Conservation (phyloP, 1,140 invertebrate genomes). For the Caenorhabditis inopinata region DNA sequence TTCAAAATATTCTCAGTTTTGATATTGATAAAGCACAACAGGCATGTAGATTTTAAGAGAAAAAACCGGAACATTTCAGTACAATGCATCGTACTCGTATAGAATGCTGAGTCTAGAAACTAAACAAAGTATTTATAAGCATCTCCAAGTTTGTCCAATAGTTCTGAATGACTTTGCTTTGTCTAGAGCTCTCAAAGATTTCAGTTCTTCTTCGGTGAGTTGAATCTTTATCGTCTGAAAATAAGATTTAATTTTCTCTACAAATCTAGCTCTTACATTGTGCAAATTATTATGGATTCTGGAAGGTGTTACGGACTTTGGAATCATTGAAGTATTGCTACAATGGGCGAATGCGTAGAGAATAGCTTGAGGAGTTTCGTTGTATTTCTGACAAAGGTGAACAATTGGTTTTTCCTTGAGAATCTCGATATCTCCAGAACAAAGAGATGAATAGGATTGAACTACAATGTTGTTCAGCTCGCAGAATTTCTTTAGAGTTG, state of each 20-base stretch:
- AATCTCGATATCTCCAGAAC: slow-evolving; percentile 53
- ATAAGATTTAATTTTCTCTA: neutral
- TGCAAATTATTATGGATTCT: slow-evolving; percentile 56
- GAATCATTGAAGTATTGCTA: slow-evolving; percentile 56
- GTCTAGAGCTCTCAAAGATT: slow-evolving; percentile 13
- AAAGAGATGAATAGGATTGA: slow-evolving; percentile 59
- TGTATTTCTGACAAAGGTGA: slow-evolving; percentile 49
- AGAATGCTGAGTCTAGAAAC: no score
- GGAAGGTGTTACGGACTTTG: slow-evolving; percentile 57
- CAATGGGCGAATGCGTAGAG: slow-evolving; percentile 56
- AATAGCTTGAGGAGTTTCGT: slow-evolving; percentile 50
- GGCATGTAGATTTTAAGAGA: no score
- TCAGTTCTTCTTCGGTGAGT: slow-evolving; percentile 32
- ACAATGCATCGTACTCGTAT: no score
- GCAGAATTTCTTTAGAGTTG: slow-evolving; percentile 66
- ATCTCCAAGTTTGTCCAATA: slow-evolving; percentile 14
- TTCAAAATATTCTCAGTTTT: no score
- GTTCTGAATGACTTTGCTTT: slow-evolving; percentile 13
- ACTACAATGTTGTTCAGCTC: slow-evolving; percentile 66
- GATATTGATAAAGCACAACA: no score
- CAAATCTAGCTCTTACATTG: neutral
- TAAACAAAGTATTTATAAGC: neutral
- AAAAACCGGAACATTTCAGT: no score
- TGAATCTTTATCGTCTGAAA: neutral
- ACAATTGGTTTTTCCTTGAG: slow-evolving; percentile 50